phyloP scores from a whole-genome alignment of 2,113 vertebrate species.

The Pseudopipra pipra region DNA sequence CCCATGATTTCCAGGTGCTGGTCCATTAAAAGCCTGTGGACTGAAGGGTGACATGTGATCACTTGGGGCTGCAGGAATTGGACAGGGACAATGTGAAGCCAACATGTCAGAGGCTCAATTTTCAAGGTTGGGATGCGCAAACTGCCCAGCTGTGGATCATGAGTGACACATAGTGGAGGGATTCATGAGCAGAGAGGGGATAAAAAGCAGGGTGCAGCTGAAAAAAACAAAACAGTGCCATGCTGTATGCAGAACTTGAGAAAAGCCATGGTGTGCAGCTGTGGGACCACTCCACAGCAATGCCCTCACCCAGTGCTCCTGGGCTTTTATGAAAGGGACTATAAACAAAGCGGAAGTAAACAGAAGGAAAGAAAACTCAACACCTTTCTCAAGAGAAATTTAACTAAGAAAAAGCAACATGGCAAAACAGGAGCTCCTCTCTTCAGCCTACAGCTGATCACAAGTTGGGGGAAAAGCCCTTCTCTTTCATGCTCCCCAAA shows the following conservation, averaged over 20 bases:
- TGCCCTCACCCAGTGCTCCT: not conserved
- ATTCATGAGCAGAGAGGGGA: not conserved
- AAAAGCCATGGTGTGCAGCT: not conserved
- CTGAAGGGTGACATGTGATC: not conserved
- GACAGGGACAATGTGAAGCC: not conserved
- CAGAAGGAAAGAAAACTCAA: not conserved
- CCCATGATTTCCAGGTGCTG: not conserved
- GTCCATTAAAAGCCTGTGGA: not conserved
- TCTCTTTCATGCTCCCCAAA: not conserved
- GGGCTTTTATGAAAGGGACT: not conserved
- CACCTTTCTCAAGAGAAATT: not conserved
- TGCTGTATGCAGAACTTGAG: not conserved
- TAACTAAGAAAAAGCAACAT: not conserved
- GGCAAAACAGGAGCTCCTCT: not conserved
- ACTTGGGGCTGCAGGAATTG: rapidly evolving
- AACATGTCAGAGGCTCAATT: not conserved
- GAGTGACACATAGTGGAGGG: not conserved
- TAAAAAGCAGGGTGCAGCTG: not conserved
- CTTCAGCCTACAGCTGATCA: not conserved
- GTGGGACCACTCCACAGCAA: not conserved
- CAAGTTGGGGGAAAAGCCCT: rapidly evolving
- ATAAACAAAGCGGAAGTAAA: not conserved
- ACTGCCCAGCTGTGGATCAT: not conserved
- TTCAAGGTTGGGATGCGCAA: not conserved
- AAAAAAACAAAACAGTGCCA: not conserved